A percentile compares a stretch with the other conserved stretches of the same genome.
Conservation (phyloP, 2,113 vertebrate genomes). For the Ictidomys tridecemlineatus region DNA sequence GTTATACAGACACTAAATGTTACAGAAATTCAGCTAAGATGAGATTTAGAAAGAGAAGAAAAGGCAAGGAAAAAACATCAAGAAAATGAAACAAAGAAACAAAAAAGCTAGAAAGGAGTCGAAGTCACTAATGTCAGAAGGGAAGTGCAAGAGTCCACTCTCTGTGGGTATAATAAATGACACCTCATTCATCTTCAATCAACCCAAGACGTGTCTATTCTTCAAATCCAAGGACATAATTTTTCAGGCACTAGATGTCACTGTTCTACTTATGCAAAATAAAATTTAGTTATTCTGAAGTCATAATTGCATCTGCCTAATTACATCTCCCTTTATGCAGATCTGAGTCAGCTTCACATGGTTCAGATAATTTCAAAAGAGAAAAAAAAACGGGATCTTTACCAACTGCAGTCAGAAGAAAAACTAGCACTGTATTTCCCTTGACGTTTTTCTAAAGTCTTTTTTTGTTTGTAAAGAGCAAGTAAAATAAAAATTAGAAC, state of each 20-base stretch:
- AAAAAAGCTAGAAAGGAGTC: neutral
- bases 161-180: neutral
- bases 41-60: neutral
- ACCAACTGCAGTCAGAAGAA: accelerated
- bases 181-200: neutral
- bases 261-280: constrained; percentile 84
- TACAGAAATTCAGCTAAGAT: neutral
- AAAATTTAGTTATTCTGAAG: constrained; percentile 37
- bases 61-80: neutral
- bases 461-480: neutral
- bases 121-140: neutral
- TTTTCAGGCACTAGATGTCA: constrained; percentile 89
- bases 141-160: accelerated
- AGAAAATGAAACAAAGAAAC: neutral
- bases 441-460: neutral
- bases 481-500: neutral
- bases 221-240: constrained; percentile 47
- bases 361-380: constrained; percentile 29
- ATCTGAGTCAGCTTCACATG: neutral
- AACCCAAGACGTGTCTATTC: neutral
- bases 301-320: neutral
- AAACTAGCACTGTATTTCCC: neutral
- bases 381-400: neutral
- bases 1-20: neutral
- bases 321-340: constrained; percentile 3